Base-by-base conservation (phyloP, 1,140 invertebrate species). In the Caenorhabditis latens region DNA sequence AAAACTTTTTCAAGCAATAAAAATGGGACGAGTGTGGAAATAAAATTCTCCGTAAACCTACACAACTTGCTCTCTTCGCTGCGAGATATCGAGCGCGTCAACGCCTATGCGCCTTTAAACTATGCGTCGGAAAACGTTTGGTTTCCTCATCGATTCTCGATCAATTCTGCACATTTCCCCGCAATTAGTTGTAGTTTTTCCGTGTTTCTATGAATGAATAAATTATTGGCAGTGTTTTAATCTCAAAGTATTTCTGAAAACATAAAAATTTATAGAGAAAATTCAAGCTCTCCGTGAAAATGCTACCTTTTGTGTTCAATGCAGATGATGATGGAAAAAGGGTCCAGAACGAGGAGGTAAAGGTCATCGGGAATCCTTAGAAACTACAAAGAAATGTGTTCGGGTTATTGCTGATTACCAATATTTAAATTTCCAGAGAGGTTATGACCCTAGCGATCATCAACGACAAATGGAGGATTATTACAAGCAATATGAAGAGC, bases 261-360 rank as follows among this genome's bases (percentile, higher is more conserved):
- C 40, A n/a, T 71, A 4, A 46, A 14, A 71, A 24, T 50, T 79
- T 79, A 79, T 79, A 79, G 71, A 79, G 32, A 50, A 79, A 50
- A 46, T 24, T 11, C n/a, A 43, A 48, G 42, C 9, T 46, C 42
- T 46, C 6, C n/a, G 71, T 71, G 46, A 79, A 79, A 13, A 79
- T 79, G 71, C 71, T 79, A 50, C 71, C 71, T 32, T 79, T 79
- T 50, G 71, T 79, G 43, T 79, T 79, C 71, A 79, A 79, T 19
- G 71, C 71, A 11, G 71, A 79, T 79, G 71, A 53, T 24, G 46
- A 79, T 16, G 65, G 65, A 42, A 79, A 79, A 53, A 50, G n/a
- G 46, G 71, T 48, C 14, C 71, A 14, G 53, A 50, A 79, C n/a
- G 46, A 50, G 71, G 71, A 79, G 71, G 71, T 79, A 79, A 79